Conservation (phyloP, 2,113 vertebrate genomes). For the Aspidoscelis tigris region DNA sequence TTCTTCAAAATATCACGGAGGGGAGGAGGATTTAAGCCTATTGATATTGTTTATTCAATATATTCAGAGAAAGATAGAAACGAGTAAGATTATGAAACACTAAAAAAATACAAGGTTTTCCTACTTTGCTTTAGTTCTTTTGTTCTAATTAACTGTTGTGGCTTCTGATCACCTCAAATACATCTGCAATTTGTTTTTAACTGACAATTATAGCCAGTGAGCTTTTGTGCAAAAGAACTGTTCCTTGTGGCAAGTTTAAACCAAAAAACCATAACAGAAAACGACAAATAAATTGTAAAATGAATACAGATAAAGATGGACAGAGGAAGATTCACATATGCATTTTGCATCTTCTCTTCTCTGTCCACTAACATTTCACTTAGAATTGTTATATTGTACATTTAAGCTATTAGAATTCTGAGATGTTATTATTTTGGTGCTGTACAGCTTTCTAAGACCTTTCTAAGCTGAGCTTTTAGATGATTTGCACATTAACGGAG, state of each 20-base stretch:
- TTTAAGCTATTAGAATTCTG: conserved; percentile 65
- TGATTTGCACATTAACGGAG: conserved; percentile 94
- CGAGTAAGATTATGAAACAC: conserved; percentile 57
- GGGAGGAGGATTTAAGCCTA: conserved; percentile 31
- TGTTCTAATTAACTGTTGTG: conserved; percentile 48
- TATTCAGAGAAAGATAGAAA: conserved; percentile 47
- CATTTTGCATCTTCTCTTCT: conserved; percentile 36
- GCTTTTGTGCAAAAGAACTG: conserved; percentile 59
- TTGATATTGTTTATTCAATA: conserved; percentile 43
- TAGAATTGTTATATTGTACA: conserved; percentile 32
- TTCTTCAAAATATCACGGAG: conserved; percentile 52
- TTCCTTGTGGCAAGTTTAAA: conserved; percentile 64
- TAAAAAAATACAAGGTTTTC: conserved; percentile 39
- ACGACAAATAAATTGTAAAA: conserved; percentile 48
- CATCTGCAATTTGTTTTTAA: conserved; percentile 51
- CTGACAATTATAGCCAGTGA: conserved; percentile 54
- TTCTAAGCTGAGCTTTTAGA: conserved; percentile 79
- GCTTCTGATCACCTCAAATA: conserved; percentile 48
- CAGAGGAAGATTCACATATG: conserved; percentile 37
- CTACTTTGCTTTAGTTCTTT: conserved; percentile 37
- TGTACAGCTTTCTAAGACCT: conserved; percentile 70
- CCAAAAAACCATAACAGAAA: conserved; percentile 24
- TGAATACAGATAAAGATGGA: conserved; percentile 36
- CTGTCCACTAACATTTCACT: conserved; percentile 50
- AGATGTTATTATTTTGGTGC: conserved; percentile 74